Base-by-base conservation (phyloP, 2,797 vertebrate species). In the Phoeniculus purpureus region DNA sequence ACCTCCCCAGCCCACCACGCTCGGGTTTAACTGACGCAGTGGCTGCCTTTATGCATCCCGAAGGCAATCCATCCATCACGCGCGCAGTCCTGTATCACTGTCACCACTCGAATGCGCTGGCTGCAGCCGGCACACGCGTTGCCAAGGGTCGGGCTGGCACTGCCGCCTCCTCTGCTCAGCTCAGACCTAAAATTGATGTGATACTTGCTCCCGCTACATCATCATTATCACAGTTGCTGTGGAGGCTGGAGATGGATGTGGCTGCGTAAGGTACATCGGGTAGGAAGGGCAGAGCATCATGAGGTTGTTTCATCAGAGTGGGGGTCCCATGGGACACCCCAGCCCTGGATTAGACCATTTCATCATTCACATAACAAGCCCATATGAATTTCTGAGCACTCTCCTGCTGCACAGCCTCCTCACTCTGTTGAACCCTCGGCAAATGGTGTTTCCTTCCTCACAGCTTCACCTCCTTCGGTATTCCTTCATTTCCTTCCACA, bases 401-500 rank as follows among this genome's bases (percentile, higher is more conserved):
- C 31, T 77, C 56, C 40, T 54, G 34, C 13, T 10, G 10, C 48
- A 21, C 55, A 21, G 18, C 19, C 76, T 72, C 62, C 82, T 77
- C 32, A 31, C 15, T 58, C 40, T 32, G 37, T 22, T 84, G 70
- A 88, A 90, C 79, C 70, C 31, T 29, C 13, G 26, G 62, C 80
- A 82, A 89, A 45, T 5, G 14, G 61, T 23, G 34, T 85, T 88
- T 89, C 73, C 84, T 76, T 77, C 88, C 60, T 83, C 90, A 15
- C 59, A 17, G 47, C 56, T 83, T 87, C 76, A 62, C 79, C 82
- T 87, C 68, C 84, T 71, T 70, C 58, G 68, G 61, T 89, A 82
- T 89, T 87, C 85, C 81, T 76, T 81, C 51, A 94, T 95, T 96
- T 95, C 84, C 92, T 84, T 56, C 87, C 55, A 6, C 58, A 88